A percentile compares a stretch with the other conserved stretches of the same genome.
phyloP scores from a whole-genome alignment of 2,113 vertebrate genomes.

The Origma solitaria region DNA sequence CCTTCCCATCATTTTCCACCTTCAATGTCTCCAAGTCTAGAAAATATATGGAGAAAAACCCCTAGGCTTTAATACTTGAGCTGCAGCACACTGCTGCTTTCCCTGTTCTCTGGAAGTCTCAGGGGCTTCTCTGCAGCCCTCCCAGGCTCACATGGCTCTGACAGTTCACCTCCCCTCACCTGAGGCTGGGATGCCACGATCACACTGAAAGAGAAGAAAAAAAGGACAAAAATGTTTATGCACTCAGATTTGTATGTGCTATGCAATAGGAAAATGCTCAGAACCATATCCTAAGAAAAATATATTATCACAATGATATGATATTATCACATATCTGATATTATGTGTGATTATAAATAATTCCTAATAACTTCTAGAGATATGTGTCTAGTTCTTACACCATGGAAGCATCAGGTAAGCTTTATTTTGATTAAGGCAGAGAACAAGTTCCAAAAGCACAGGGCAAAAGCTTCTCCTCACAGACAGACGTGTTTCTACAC shows the following conservation, averaged over 20 bases:
- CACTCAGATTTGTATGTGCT: neutral
- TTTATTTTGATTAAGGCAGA: conserved; percentile 1
- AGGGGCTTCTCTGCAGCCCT: neutral
- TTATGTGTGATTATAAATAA: neutral
- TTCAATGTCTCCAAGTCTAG: neutral
- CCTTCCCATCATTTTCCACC: neutral
- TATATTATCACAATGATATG: too few relatives aligned
- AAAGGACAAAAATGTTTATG: neutral
- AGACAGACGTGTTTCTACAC: neutral
- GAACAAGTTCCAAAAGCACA: neutral
- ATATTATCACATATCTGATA: too few relatives aligned
- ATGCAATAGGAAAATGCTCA: neutral
- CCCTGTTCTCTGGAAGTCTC: neutral
- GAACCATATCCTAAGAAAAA: neutral
- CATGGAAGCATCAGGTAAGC: neutral
- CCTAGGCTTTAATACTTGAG: neutral
- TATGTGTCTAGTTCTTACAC: rapidly evolving
- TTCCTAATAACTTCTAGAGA: neutral
- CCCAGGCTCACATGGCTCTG: neutral
- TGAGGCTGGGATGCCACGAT: neutral
- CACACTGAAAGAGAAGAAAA: neutral
- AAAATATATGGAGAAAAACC: neutral
- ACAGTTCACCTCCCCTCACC: neutral
- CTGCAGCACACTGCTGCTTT: neutral
- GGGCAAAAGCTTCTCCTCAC: neutral